Evolutionary conservation across 2,888 invertebrate species (phyloP).

Genomic region (Cerceris rybyensis): DNA sequence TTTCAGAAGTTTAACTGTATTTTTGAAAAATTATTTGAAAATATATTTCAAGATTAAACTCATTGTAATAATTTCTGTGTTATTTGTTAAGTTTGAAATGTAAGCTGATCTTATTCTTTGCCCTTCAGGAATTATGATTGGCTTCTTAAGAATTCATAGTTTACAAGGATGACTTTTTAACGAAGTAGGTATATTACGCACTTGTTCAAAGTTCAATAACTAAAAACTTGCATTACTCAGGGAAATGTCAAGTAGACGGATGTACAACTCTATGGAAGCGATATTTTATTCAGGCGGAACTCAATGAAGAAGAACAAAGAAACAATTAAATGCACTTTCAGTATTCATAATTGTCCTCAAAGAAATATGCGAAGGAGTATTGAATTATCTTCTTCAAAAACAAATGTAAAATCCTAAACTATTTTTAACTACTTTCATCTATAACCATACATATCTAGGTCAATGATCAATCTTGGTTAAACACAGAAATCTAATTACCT

Average conservation of each 20-base stretch:
- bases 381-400: neutral
- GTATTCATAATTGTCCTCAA: neutral
- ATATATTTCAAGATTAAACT: too few relatives aligned
- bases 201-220: conserved; percentile 6
- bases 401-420: neutral
- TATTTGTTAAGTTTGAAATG: too few relatives aligned
- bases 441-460: neutral
- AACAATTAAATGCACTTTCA: too few relatives aligned
- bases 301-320: too few relatives aligned
- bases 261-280: conserved; percentile 1
- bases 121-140: too few relatives aligned
- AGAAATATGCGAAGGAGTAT: neutral
- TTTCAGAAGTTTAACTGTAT: too few relatives aligned
- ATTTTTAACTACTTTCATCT: neutral
- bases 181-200: neutral
- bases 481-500: too few relatives aligned
- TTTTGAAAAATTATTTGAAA: too few relatives aligned
- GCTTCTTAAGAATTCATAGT: too few relatives aligned
- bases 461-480: too few relatives aligned
- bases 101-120: too few relatives aligned
- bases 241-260: conserved; percentile 44
- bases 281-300: conserved; percentile 11
- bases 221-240: conserved; percentile 28
- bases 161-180: neutral
- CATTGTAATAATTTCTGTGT: too few relatives aligned